These are phyloP conservation scores for Platynereis dumerilii DNA, from an alignment of 2,888 invertebrate species.

Conservation along the genomic window DNA sequence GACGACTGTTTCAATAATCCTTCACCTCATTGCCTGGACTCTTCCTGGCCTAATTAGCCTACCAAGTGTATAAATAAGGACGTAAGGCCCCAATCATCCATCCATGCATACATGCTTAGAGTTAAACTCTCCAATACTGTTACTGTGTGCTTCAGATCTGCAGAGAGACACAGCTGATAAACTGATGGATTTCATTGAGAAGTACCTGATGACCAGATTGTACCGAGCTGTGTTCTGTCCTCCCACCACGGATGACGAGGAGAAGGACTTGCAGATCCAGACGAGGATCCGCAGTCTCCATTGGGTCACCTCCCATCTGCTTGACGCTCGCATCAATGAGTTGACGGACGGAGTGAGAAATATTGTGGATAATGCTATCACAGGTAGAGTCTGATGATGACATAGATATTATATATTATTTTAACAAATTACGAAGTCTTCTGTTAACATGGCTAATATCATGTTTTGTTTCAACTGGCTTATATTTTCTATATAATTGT, in stretches of 20 bases:
- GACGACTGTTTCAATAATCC: too few relatives aligned
- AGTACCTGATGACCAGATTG: conserved; percentile 87
- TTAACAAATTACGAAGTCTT: too few relatives aligned
- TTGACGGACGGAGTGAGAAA: conserved; percentile 83
- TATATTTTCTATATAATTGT: too few relatives aligned
- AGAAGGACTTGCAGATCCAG: conserved; percentile 87
- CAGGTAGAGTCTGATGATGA: conserved; percentile 71
- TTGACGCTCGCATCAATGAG: conserved; percentile 91
- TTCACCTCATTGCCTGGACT: too few relatives aligned
- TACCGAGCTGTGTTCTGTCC: conserved; percentile 90
- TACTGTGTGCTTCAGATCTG: too few relatives aligned
- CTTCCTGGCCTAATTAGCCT: too few relatives aligned
- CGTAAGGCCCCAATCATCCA: too few relatives aligned
- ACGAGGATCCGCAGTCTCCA: conserved; percentile 91
- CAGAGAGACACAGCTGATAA: conserved; percentile 76
- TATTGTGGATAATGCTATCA: conserved; percentile 90
- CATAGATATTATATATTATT: background rate
- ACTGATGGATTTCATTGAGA: conserved; percentile 88
- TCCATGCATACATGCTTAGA: too few relatives aligned
- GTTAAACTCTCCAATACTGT: too few relatives aligned
- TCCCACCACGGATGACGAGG: conserved; percentile 84
- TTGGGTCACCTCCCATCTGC: conserved; percentile 94
- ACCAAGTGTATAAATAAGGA: too few relatives aligned
- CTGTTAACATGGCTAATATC: too few relatives aligned
- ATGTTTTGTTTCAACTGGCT: too few relatives aligned